These are phyloP conservation scores for Tetrao urogallus DNA, from an alignment of 2,113 vertebrate species.

Conservation along the genomic window DNA sequence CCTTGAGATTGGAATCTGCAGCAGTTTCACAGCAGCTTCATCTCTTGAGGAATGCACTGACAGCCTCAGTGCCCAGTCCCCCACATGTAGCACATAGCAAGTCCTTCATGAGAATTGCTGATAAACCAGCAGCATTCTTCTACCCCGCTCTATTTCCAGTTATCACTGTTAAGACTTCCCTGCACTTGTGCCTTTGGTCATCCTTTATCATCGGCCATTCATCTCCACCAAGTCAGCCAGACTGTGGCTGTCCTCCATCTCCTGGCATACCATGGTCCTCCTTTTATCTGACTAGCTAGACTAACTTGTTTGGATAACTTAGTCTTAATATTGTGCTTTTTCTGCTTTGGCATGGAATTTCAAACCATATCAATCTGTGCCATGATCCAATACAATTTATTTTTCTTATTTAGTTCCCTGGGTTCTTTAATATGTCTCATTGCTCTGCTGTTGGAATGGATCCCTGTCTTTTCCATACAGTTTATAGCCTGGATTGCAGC, in stretches of 20 bases:
- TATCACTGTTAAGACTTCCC: neutral
- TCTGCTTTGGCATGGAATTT: too few species aligned
- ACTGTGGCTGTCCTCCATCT: slow-evolving; percentile 27
- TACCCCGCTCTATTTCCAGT: neutral
- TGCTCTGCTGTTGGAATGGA: too few species aligned
- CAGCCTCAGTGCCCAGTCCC: neutral
- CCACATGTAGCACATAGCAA: accelerated
- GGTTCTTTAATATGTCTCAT: too few species aligned
- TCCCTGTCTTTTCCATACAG: too few species aligned
- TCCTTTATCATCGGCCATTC: neutral
- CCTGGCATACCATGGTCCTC: slow-evolving; percentile 30
- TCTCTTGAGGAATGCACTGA: neutral
- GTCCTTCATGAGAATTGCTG: neutral
- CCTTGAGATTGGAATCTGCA: neutral
- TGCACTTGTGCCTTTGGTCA: neutral
- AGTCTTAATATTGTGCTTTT: neutral
- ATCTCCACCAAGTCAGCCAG: slow-evolving; percentile 29
- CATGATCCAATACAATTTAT: too few species aligned
- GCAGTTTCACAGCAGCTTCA: neutral
- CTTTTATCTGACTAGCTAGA: slow-evolving; percentile 38
- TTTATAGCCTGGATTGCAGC: too few species aligned
- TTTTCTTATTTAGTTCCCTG: too few species aligned
- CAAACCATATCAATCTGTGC: too few species aligned
- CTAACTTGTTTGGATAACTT: slow-evolving; percentile 29
- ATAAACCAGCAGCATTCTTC: neutral